Percentiles rank a stretch among this genome's conserved stretches.
phyloP scores from a whole-genome alignment of 2,888 invertebrate genomes.

The Asteroscopus sphinx region DNA sequence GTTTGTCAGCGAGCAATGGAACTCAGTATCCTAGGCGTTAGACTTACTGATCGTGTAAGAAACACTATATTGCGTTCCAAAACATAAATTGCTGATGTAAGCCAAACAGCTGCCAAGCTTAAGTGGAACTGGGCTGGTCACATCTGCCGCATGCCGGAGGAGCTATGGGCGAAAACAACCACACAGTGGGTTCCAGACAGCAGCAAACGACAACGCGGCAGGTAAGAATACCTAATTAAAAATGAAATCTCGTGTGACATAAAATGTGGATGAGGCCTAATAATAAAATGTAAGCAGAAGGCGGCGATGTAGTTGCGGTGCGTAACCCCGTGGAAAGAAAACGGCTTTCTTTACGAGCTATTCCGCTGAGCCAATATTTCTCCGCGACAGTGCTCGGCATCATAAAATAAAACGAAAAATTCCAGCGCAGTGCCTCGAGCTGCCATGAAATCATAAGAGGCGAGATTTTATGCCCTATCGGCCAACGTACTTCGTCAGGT shows the following conservation, averaged over 20 bases:
- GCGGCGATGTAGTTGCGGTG: slow-evolving; percentile 81
- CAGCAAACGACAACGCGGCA: too few relatives aligned
- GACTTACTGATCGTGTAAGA: too few relatives aligned
- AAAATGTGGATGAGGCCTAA: slow-evolving; percentile 70
- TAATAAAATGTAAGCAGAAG: slow-evolving; percentile 79
- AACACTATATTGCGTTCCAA: too few relatives aligned
- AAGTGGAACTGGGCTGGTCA: too few relatives aligned
- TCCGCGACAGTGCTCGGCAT: slow-evolving; percentile 89
- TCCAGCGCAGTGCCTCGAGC: slow-evolving; percentile 84
- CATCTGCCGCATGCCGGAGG: too few relatives aligned
- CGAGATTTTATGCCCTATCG: slow-evolving; percentile 85
- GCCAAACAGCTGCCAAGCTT: too few relatives aligned
- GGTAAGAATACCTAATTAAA: slow-evolving; percentile 54
- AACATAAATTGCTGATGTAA: too few relatives aligned
- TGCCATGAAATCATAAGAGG: slow-evolving; percentile 88
- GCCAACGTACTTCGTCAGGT: slow-evolving; percentile 76
- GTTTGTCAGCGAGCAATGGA: too few relatives aligned
- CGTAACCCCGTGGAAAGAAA: slow-evolving; percentile 86
- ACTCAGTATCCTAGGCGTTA: too few relatives aligned
- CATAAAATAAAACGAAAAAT: slow-evolving; percentile 90
- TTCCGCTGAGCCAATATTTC: slow-evolving; percentile 90
- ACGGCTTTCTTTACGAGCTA: slow-evolving; percentile 89
- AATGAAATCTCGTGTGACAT: slow-evolving; percentile 62
- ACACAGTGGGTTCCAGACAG: too few relatives aligned
- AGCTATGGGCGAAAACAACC: too few relatives aligned